A percentile compares a stretch with the other conserved stretches of the same genome.
These are phyloP conservation scores for Fringilla coelebs DNA, from an alignment of 2,797 vertebrate genomes.

Conservation along the genomic window DNA sequence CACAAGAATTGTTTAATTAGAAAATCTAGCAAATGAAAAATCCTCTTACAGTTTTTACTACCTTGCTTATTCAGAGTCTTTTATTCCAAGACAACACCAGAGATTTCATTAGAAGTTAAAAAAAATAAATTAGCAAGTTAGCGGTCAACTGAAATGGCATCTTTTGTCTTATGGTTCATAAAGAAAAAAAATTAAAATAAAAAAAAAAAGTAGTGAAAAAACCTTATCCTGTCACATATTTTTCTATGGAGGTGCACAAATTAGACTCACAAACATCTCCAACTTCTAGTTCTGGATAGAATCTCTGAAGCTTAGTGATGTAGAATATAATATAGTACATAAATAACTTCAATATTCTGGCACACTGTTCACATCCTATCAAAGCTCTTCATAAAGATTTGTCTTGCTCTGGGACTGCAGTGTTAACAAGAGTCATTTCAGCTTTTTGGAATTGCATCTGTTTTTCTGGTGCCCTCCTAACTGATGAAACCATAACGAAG, in stretches of 20 bases:
- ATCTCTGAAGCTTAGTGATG: background rate
- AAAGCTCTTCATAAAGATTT: background rate
- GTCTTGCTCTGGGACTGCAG: background rate
- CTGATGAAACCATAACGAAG: background rate
- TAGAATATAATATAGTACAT: background rate
- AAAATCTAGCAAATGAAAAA: background rate
- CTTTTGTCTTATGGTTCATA: background rate
- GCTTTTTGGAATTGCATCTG: background rate
- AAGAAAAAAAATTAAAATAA: background rate
- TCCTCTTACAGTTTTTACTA: background rate
- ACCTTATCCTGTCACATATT: background rate
- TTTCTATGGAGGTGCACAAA: background rate
- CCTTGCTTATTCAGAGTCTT: background rate
- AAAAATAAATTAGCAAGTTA: background rate
- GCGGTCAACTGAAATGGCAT: background rate
- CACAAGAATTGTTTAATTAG: background rate
- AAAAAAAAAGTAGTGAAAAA: background rate
- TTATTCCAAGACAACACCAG: background rate
- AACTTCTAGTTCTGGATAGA: background rate
- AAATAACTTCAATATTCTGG: background rate
- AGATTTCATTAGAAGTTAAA: background rate
- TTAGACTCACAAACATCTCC: background rate
- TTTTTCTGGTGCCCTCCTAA: background rate
- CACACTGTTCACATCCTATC: background rate
- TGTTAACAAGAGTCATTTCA: background rate